Base-by-base conservation (phyloP, 2,888 invertebrate species). In the Cephus rjabovi region DNA sequence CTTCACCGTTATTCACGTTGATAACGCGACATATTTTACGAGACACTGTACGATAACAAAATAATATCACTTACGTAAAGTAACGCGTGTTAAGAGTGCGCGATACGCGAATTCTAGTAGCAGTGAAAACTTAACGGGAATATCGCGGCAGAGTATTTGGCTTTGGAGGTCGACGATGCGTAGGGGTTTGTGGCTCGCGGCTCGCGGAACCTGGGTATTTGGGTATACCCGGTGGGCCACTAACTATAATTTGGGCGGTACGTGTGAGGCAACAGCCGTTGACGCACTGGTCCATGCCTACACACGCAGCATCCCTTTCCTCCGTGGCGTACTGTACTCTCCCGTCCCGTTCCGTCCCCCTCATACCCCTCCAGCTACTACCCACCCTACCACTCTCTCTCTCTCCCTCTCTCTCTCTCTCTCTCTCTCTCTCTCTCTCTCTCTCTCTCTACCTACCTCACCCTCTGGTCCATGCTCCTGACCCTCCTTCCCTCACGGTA, bases 251-350 rank as follows among this genome's bases (percentile, higher is more conserved):
- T 91, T 91, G 87, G 89, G 90, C 88, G 91, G 90, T 91, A 91
- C 91, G 90, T 91, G 86, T 89, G 90, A 90, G 91, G 91, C 91
- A 91, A 91, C 90, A 91, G 91, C 90, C 91, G 91, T 91, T 91
- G 91, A 91, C 91, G 91, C 91, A 91, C 91, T 91, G 91, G 91
- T 91, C 91, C 91, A 91, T 91, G 91, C 90, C 91, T 88, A 91
- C 91, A 91, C 91, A 91, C 90, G 90, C 90, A 88, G 89, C 89
- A 90, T 90, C 90, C 89, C 90, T 89, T 89, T 88, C 87, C 87
- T 90, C 89, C 81, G 83, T 84, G 83, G 56, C 56, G 56, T 56
- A 23, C 56, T 56, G 56, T 56, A 56, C 56, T 84, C 87, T 76
- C 85, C 81, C 83, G 82, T 83, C 86, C 78, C 80, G 86, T 87